Evolutionary conservation across 1,140 invertebrate species (phyloP).

Genomic region (Nymphalis io): DNA sequence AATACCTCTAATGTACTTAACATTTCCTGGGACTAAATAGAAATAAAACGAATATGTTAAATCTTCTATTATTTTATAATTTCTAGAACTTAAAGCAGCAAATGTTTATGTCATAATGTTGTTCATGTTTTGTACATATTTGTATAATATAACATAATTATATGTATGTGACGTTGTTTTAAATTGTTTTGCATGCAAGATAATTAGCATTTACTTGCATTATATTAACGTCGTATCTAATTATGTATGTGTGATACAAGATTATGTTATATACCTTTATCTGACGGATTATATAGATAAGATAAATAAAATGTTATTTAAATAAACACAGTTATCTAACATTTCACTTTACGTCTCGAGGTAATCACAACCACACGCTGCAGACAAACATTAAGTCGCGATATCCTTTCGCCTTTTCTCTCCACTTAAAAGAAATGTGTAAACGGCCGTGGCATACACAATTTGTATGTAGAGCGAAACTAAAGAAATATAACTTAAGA

Average conservation of each 20-base stretch:
- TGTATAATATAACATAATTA: background rate
- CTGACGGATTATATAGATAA: background rate
- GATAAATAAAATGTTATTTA: background rate
- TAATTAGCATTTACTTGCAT: background rate
- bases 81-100: too few species aligned
- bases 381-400: conserved; percentile 41
- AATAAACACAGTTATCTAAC: conserved; percentile 22
- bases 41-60: too few species aligned
- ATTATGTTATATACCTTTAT: background rate
- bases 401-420: conserved; percentile 77
- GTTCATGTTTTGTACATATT: too few species aligned
- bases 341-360: conserved; percentile 29
- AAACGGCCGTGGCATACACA: conserved; percentile 71
- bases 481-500: conserved; percentile 45
- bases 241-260: background rate
- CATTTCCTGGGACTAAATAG: too few species aligned
- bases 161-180: background rate
- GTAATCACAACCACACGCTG: conserved; percentile 35
- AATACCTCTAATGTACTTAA: too few species aligned
- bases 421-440: conserved; percentile 69
- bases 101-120: too few species aligned
- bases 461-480: conserved; percentile 64
- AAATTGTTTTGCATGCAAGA: background rate
- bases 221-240: background rate
- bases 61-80: too few species aligned